A percentile compares a stretch with the other conserved stretches of the same genome.
These are phyloP conservation scores for Acrocephalus arundinaceus DNA, from an alignment of 2,113 vertebrate genomes.

Conservation along the genomic window DNA sequence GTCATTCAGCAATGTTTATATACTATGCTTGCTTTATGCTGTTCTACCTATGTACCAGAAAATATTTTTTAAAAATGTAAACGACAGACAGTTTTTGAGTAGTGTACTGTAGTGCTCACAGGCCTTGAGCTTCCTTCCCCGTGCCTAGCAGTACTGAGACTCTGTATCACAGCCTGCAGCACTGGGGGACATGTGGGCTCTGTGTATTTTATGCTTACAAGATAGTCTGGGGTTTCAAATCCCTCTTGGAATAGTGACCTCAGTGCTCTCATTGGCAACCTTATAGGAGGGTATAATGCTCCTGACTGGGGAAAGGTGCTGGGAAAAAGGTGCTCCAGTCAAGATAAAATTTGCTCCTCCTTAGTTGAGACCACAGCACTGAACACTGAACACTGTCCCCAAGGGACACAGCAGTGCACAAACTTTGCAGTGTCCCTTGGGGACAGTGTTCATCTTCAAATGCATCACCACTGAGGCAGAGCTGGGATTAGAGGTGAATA, in stretches of 20 bases:
- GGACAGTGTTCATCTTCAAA: not conserved
- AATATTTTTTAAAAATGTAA: not conserved
- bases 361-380: not conserved
- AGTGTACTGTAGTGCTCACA: not conserved
- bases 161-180: not conserved
- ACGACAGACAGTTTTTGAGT: not conserved
- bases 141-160: not conserved
- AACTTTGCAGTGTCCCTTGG: not conserved
- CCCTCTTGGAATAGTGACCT: not conserved
- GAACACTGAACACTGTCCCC: too few species aligned
- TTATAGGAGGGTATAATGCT: not conserved
- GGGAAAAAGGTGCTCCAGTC: not conserved
- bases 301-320: not conserved
- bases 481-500: not conserved
- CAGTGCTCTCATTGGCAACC: rapidly evolving
- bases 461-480: not conserved
- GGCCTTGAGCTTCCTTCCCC: not conserved
- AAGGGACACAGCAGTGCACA: too few species aligned
- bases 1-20: not conserved
- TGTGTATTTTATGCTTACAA: not conserved
- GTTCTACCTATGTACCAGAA: not conserved
- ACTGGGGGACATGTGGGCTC: not conserved
- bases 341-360: not conserved
- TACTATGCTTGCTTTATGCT: not conserved
- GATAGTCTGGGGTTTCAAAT: not conserved